These are phyloP conservation scores for Eurytoma californica DNA, from an alignment of 2,888 invertebrate genomes.

Conservation along the genomic window DNA sequence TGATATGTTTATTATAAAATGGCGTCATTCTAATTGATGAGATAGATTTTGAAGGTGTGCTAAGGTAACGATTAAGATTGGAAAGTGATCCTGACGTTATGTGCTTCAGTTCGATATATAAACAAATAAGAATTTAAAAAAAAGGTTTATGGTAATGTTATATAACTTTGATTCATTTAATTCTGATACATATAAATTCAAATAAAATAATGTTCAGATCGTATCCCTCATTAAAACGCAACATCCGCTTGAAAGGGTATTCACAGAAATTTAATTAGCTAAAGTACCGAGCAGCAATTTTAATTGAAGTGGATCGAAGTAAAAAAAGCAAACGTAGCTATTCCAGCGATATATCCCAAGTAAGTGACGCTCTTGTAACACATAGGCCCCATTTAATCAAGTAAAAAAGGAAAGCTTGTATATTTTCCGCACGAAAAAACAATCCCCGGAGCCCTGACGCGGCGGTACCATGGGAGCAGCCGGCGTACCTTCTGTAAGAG, in stretches of 20 bases:
- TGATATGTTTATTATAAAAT: constrained; percentile 25
- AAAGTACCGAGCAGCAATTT: not conserved
- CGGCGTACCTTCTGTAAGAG: not conserved
- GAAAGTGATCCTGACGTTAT: too few species aligned
- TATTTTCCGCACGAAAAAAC: constrained; percentile 39
- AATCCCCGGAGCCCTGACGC: not conserved
- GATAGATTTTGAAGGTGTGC: constrained; percentile 4
- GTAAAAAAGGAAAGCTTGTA: constrained; percentile 34
- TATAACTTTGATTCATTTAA: too few species aligned
- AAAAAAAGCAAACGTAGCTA: not conserved
- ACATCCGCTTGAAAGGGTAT: too few species aligned
- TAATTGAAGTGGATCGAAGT: not conserved
- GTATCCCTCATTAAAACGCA: too few species aligned
- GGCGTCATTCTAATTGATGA: too few species aligned
- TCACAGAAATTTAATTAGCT: not conserved
- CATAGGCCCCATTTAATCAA: constrained; percentile 38
- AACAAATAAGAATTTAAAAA: too few species aligned
- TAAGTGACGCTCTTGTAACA: not conserved
- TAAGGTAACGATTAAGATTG: not conserved
- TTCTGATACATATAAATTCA: too few species aligned
- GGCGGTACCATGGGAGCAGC: not conserved
- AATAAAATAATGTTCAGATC: too few species aligned
- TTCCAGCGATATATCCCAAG: not conserved
- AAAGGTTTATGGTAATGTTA: too few species aligned
- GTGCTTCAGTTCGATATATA: too few species aligned